A percentile compares a stretch with the other conserved stretches of the same genome.
phyloP scores from a whole-genome alignment of 2,113 vertebrate genomes.

The Dermatemys mawii region DNA sequence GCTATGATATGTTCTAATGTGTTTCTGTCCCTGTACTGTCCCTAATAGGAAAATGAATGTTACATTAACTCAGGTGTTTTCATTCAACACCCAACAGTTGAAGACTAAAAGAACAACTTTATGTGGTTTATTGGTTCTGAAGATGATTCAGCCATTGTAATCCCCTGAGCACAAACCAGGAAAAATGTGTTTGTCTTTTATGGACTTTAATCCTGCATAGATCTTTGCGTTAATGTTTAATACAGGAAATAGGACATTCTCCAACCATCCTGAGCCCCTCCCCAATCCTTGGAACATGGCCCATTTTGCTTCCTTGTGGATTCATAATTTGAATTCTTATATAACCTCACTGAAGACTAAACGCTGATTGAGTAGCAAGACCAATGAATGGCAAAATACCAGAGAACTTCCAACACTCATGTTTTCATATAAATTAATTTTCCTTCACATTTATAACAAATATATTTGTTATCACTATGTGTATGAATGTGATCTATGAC shows the following conservation, averaged over 20 bases:
- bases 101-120: neutral
- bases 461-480: neutral
- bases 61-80: neutral
- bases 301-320: neutral
- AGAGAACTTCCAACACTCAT: neutral
- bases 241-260: neutral
- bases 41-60: neutral
- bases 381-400: neutral
- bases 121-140: neutral
- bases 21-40: neutral
- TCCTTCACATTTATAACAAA: neutral
- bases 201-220: conserved; percentile 17
- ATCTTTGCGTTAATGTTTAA: conserved; percentile 8
- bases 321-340: neutral
- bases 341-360: neutral
- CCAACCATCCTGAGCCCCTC: neutral
- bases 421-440: neutral
- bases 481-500: neutral
- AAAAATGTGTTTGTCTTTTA: conserved; percentile 39
- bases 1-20: neutral
- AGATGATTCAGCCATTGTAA: neutral
- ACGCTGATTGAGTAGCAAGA: neutral
- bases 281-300: neutral
- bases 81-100: neutral
- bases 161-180: neutral